phyloP scores from a whole-genome alignment of 2,113 vertebrate species.

The Colossoma macropomum region DNA sequence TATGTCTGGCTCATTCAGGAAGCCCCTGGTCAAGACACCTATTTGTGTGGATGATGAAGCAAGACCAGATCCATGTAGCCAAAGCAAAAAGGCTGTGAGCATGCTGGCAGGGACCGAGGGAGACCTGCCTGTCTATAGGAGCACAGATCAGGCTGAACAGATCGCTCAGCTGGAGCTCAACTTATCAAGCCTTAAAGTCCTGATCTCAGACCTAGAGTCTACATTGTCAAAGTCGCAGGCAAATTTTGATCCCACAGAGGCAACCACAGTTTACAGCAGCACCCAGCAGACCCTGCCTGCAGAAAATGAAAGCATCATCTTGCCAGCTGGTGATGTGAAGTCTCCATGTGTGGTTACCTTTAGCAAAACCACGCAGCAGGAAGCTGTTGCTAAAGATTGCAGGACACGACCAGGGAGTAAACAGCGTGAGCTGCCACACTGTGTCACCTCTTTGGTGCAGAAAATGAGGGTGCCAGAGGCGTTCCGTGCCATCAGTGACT shows the following conservation, averaged over 20 bases:
- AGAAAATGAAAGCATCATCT: neutral
- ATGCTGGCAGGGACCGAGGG: neutral
- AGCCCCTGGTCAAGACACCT: slow-evolving; percentile 24
- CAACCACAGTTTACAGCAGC: neutral
- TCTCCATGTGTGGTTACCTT: neutral
- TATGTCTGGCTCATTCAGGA: slow-evolving; percentile 15
- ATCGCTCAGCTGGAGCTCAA: slow-evolving; percentile 72
- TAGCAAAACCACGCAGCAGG: neutral
- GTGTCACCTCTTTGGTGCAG: slow-evolving; percentile 56
- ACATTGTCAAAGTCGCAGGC: slow-evolving; percentile 61
- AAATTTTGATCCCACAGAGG: neutral
- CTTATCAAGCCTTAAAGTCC: slow-evolving; percentile 68
- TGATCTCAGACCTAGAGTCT: slow-evolving; percentile 74
- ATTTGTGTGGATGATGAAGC: slow-evolving; percentile 34
- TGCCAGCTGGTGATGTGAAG: neutral
- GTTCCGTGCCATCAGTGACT: slow-evolving; percentile 49
- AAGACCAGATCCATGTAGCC: neutral
- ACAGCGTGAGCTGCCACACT: slow-evolving; percentile 29
- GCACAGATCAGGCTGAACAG: slow-evolving; percentile 58
- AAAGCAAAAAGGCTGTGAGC: neutral
- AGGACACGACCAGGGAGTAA: slow-evolving; percentile 10
- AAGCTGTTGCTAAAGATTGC: neutral
- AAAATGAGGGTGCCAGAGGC: slow-evolving; percentile 56
- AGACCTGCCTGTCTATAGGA: slow-evolving; percentile 21
- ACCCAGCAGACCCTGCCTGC: neutral